Conservation (phyloP, 2,888 invertebrate species). For the Lucinisca nassula region DNA sequence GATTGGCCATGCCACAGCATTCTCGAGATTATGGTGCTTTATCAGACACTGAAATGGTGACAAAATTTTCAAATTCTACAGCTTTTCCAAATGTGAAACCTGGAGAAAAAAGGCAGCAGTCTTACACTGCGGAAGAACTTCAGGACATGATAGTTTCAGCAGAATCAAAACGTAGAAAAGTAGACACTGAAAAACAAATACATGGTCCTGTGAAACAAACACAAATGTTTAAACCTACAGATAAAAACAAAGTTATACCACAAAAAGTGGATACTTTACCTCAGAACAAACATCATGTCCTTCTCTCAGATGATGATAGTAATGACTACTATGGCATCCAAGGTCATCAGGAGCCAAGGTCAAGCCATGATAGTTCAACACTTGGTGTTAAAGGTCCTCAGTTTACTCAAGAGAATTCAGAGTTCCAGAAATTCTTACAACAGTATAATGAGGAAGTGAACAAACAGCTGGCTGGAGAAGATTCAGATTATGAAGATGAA, state of each 20-base stretch:
- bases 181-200: neutral
- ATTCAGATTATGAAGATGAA: conserved; percentile 16
- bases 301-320: neutral
- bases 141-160: neutral
- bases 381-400: neutral
- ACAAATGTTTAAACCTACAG: neutral
- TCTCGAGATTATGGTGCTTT: neutral
- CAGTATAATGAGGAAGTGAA: conserved; percentile 41
- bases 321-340: neutral
- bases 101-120: neutral
- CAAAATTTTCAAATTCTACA: neutral
- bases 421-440: conserved; percentile 60
- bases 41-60: neutral
- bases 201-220: neutral
- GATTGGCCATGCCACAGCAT: neutral
- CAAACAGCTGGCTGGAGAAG: conserved; percentile 12
- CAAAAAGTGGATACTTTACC: neutral
- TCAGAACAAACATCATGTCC: neutral
- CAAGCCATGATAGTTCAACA: neutral
- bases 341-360: neutral
- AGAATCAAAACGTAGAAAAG: neutral
- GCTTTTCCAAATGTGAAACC: neutral
- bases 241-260: neutral
- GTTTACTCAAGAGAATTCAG: conserved; percentile 25
- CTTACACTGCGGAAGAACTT: neutral